Base-by-base conservation (phyloP, 2,113 vertebrate genomes). In the Cynoglossus semilaevis region DNA sequence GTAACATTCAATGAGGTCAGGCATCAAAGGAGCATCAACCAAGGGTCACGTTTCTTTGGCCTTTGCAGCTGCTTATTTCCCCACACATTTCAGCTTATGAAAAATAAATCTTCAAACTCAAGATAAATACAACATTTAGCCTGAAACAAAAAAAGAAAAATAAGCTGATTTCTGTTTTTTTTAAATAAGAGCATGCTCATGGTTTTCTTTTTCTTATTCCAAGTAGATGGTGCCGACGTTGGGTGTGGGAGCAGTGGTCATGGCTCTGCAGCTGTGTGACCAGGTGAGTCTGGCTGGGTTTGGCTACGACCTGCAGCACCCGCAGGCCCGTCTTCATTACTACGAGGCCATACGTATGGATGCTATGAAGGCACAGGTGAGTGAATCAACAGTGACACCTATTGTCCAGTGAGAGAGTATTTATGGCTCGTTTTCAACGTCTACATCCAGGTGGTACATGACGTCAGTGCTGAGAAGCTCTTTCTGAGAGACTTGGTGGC, bases 201-300 rank as follows among this genome's bases (percentile, higher is more conserved):
- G 13, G 8, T 10, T 38, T 38, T 35, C 0, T 9, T 40, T 51
- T 63, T 45, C 34, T 40, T 51, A 37, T 46, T 15, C 44, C 15
- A 13, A 51, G 6, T 18, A 89, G 81, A 87, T 70, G 58, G 54
- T 91, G 59, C 92, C 91, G 5, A 93, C 92, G 0, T 35, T 90
- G 7, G 91, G 91, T 4, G 81, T 87, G 42, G 79, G 71, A n/a
- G 90, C 89, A 0, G 81, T 90, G 55, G 87, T 90, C 62, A 79
- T 89, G 81, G 91, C 92, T 16, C 43, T 92, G 58, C 90, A 91
- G 77, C 58, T 93, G 50, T 93, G 92, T 40, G 91, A 93, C 74
- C 88, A 92, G 65, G 90, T 93, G 34, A 93, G 88, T 54, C 67
- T 93, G 46, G 91, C 88, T 34, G 91, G 92, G 9, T 92, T 93